Evolutionary conservation across 2,113 vertebrate species (phyloP).

Genomic region (Perognathus longimembris): DNA sequence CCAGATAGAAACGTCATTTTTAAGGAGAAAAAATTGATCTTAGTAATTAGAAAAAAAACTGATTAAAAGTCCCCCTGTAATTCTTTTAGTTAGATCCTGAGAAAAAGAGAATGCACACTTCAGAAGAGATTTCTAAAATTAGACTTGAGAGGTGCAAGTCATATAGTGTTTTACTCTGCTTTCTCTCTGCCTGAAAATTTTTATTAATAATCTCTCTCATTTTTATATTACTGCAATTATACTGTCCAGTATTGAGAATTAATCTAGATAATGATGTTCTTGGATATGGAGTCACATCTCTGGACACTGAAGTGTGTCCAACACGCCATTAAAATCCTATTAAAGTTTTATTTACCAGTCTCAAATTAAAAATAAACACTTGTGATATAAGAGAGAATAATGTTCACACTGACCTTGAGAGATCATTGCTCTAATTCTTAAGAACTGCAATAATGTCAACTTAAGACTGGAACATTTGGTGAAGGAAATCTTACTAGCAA

Average conservation of each 20-base stretch:
- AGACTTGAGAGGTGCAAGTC: constrained; percentile 6
- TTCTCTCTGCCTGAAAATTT: constrained; percentile 76
- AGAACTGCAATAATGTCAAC: constrained; percentile 48
- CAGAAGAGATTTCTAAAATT: not conserved
- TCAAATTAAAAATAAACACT: constrained; percentile 87
- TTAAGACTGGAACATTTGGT: not conserved
- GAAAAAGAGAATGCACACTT: constrained; percentile 40
- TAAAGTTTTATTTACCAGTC: constrained; percentile 87
- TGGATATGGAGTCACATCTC: constrained; percentile 85
- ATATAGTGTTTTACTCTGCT: constrained; percentile 58
- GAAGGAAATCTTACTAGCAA: not conserved
- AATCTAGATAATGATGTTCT: constrained; percentile 87
- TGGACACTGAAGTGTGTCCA: constrained; percentile 88
- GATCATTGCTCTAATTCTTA: constrained; percentile 57
- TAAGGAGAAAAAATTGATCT: constrained; percentile 21
- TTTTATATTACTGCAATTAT: constrained; percentile 83
- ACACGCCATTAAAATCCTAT: constrained; percentile 88
- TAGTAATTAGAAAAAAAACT: constrained; percentile 17
- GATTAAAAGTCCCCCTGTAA: not conserved
- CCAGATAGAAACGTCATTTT: not conserved
- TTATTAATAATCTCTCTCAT: constrained; percentile 78
- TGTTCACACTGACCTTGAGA: constrained; percentile 85
- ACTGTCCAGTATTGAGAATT: constrained; percentile 86
- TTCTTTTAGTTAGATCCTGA: not conserved
- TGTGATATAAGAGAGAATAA: constrained; percentile 81